Percentiles rank a stretch among this genome's conserved stretches.
Conservation (phyloP, 2,113 vertebrate species). For the Leptosomus discolor region DNA sequence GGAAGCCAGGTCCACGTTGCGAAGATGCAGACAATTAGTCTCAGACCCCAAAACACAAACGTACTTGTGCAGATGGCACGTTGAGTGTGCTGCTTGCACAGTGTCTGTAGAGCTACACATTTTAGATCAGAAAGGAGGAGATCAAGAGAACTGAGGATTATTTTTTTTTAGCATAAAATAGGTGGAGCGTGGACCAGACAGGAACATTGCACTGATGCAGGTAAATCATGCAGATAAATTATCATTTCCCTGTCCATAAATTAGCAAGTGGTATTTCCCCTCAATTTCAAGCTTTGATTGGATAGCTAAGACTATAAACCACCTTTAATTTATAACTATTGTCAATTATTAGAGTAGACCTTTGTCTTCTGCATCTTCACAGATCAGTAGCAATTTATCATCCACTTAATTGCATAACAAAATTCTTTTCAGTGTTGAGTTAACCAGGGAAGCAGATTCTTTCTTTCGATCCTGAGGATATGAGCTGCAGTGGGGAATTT, state of each 20-base stretch:
- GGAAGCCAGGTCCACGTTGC: not conserved
- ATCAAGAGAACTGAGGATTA: not conserved
- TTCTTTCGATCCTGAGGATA: not conserved
- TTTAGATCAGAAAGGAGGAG: not conserved
- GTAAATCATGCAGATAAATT: not conserved
- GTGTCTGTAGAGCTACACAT: not conserved
- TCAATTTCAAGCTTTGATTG: not conserved
- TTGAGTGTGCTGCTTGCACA: not conserved
- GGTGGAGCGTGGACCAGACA: not conserved
- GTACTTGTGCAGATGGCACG: not conserved
- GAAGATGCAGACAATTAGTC: not conserved
- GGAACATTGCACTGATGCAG: not conserved
- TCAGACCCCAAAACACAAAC: not conserved
- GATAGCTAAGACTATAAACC: not conserved
- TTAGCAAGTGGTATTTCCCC: not conserved
- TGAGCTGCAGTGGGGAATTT: not conserved
- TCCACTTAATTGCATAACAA: not conserved
- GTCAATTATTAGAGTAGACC: not conserved
- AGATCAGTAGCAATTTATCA: slow-evolving; percentile 14
- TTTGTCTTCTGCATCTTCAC: not conserved
- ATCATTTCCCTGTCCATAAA: not conserved
- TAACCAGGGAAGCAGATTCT: not conserved
- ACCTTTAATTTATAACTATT: not conserved
- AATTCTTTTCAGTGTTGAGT: not conserved
- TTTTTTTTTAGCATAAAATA: not conserved